A percentile compares a stretch with the other conserved stretches of the same genome.
phyloP scores from a whole-genome alignment of 2,113 vertebrate species.

The Vulpes lagopus region DNA sequence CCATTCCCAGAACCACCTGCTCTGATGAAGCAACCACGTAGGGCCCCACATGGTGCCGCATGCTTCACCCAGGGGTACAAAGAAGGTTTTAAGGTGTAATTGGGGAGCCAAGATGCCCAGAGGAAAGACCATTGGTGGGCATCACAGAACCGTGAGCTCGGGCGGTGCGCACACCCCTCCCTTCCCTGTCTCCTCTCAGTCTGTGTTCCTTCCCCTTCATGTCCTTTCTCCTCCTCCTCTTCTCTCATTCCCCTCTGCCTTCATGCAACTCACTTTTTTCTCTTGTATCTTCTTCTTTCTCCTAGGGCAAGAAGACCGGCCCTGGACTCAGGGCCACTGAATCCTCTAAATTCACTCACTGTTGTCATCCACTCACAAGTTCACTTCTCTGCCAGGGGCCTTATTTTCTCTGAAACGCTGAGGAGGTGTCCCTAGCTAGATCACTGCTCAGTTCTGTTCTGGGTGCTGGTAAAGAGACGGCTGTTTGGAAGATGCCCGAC shows the following conservation, averaged over 20 bases:
- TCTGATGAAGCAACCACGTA: not conserved
- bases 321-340: not conserved
- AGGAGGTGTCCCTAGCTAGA: not conserved
- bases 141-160: fast-evolving
- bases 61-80: not conserved
- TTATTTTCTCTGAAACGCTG: not conserved
- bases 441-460: not conserved
- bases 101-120: not conserved
- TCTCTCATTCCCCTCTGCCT: not conserved
- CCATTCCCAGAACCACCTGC: not conserved
- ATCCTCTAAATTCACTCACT: not conserved
- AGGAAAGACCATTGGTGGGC: not conserved
- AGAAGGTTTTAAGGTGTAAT: not conserved
- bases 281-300: not conserved
- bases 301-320: not conserved
- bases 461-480: not conserved
- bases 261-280: not conserved
- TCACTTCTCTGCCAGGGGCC: not conserved
- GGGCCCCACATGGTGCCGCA: not conserved
- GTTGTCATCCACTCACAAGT: not conserved
- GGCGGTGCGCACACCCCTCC: not conserved
- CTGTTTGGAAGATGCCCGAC: not conserved
- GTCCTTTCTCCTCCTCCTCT: not conserved
- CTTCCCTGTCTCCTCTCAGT: not conserved
- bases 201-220: not conserved